Base-by-base conservation (phyloP, 2,797 vertebrate genomes). In the Sebastes kiyomatsui region DNA sequence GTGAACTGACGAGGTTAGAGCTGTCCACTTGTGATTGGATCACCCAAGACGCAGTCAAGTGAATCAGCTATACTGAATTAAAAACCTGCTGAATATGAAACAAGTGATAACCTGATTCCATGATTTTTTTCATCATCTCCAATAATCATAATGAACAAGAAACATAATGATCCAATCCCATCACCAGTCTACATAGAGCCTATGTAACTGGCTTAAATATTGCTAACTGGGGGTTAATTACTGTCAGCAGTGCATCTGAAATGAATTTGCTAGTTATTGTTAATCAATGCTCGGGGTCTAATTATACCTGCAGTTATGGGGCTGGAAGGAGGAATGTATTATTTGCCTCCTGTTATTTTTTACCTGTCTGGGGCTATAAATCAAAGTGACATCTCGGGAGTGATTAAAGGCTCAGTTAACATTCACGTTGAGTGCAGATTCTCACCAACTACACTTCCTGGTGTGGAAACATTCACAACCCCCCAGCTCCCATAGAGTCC, bases 211-310 rank as follows among this genome's bases (percentile, higher is more conserved):
- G 70, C 69, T 83, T 73, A 82, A 88, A 85, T 80, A 80, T 72
- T 70, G 49, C 76, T 86, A 86, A 84, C 76, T 68, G 32, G 60
- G 69, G 83, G 79, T 92, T 90, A 88, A 90, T 93, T 91, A 85
- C 77, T 82, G 81, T 90, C 67, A 87, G 65, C 82, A 65, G 20
- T 70, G 78, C 79, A 86, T 80, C 84, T 71, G 23, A 69, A 88
- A 92, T 79, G 42, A 87, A 88, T 85, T 70, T 64, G 56, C 56
- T 67, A 60, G 62, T 80, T 81, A 77, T 71, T 78, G 74, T 83
- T 84, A 90, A 94, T 92, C 86, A 83, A 92, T 92, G 79, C 76
- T 76, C 30, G 6, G 52, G 70, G 83, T 91, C 87, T 90, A 90
- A 93, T 92, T 88, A 91, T 56, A 72, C 84, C 84, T 79, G 60